phyloP scores from a whole-genome alignment of 2,797 vertebrate species.

The Neosalanx taihuensis region DNA sequence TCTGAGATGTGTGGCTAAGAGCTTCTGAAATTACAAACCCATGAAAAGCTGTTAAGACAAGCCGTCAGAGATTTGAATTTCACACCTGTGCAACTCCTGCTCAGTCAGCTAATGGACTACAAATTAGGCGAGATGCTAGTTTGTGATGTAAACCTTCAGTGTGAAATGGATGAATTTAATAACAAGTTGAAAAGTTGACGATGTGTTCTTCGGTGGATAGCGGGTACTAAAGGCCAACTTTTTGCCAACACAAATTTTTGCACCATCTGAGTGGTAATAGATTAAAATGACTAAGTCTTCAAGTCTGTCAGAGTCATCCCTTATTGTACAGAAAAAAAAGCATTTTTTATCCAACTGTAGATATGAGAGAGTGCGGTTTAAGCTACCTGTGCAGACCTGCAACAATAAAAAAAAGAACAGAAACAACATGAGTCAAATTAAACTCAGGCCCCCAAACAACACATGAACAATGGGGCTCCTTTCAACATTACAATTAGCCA shows the following conservation, averaged over 20 bases:
- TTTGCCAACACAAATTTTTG: too few species aligned
- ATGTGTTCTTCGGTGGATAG: conserved; percentile 35
- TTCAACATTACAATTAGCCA: conserved; percentile 66
- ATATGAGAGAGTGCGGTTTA: not conserved
- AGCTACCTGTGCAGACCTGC: conserved; percentile 12
- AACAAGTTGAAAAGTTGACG: conserved; percentile 37
- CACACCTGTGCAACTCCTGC: conserved; percentile 36
- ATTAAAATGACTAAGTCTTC: too few species aligned
- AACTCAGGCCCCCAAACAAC: conserved; percentile 34
- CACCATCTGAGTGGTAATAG: too few species aligned
- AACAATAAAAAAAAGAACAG: conserved; percentile 24
- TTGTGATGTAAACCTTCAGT: conserved; percentile 31
- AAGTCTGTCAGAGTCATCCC: not conserved
- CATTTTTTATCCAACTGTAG: not conserved
- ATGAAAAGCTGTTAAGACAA: conserved; percentile 39
- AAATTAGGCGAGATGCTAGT: conserved; percentile 27
- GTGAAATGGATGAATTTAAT: conserved; percentile 37
- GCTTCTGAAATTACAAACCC: conserved; percentile 34
- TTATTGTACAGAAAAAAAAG: not conserved
- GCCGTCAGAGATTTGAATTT: conserved; percentile 44
- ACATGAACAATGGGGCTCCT: conserved; percentile 51
- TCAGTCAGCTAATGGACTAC: conserved; percentile 22
- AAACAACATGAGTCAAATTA: conserved; percentile 32
- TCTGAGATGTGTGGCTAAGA: conserved; percentile 42
- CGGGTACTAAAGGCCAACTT: conserved; percentile 25